Evolutionary conservation across 2,797 vertebrate genomes (phyloP), one percentile per base, ranked within the genome.

Genomic region (Tangara arthus): DNA sequence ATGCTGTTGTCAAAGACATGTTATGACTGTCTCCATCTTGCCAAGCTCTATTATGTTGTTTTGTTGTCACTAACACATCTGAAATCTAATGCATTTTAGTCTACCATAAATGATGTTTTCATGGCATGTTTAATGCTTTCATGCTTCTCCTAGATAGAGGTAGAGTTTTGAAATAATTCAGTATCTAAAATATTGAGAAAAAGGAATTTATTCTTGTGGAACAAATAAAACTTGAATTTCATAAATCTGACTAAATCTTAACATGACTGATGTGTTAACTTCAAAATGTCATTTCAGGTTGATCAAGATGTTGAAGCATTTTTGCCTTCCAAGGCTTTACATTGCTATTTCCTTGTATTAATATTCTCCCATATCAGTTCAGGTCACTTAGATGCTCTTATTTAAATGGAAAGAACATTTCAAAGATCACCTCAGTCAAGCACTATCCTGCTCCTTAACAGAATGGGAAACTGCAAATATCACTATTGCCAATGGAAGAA

Each of bases 61-160:
- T 96, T 79, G 44, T 63, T 87, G 59, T 56, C 81, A 47, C 69
- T 91, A 93, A 88, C 32, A 50, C 41, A 77, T 59, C 39, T 93
- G 64, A 59, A 89, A 90, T 70, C n/a, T 85, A 61, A 37, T 59
- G 50, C 15, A 37, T 88, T 94, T 94, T 90, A 63, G 56, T 92
- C 73, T 84, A 75, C 46, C 57, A 89, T 82, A 90, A 94, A 91
- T 94, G 34, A 88, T 60, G 18, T 85, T 73, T 88, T 84, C 68
- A 52, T 27, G 66, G 22, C 44, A 44, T 35, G 8, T 35, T 42
- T 92, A 82, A 69, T 76, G 30, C 7, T 93, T 47, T 59, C 12
- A 50, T 35, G 8, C 6, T 57, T 93, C 18, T 71, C 37, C 35
- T 69, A 80, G 85, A 87, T 21, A 79, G 57, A 93, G 93, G 87